phyloP scores from a whole-genome alignment of 1,140 invertebrate genomes.

The Bombus fervidus region DNA sequence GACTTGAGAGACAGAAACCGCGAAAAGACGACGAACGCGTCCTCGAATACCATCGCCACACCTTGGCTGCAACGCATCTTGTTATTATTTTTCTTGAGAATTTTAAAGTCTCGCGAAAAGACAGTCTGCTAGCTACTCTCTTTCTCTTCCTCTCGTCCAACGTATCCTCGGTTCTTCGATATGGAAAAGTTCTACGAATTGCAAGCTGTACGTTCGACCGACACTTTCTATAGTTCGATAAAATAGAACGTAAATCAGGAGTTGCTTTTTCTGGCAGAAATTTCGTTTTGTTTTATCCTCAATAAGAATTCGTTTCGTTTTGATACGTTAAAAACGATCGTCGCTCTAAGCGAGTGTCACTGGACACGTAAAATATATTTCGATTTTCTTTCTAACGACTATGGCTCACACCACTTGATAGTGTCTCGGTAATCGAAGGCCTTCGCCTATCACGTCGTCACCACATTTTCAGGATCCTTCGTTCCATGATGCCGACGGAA shows the following conservation, averaged over 20 bases:
- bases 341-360: constrained; percentile 26
- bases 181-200: not conserved
- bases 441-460: constrained; percentile 73
- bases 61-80: constrained; percentile 80
- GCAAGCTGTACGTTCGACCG: not conserved
- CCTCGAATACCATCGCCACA: constrained; percentile 81
- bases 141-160: not conserved
- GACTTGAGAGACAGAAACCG: constrained; percentile 81
- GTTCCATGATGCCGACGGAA: constrained; percentile 72
- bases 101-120: not conserved
- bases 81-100: constrained; percentile 51
- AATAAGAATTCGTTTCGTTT: not conserved
- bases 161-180: not conserved
- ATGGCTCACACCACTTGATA: constrained; percentile 78
- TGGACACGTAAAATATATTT: constrained; percentile 25
- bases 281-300: not conserved
- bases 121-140: not conserved
- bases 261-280: not conserved
- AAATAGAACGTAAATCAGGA: not conserved
- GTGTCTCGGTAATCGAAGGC: constrained; percentile 76
- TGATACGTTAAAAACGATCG: not conserved
- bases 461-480: constrained; percentile 80
- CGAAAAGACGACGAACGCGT: constrained; percentile 80
- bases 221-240: not conserved
- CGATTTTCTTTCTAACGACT: constrained; percentile 66